Conservation (phyloP, 2,888 invertebrate species). For the Ctenicera cuprea region DNA sequence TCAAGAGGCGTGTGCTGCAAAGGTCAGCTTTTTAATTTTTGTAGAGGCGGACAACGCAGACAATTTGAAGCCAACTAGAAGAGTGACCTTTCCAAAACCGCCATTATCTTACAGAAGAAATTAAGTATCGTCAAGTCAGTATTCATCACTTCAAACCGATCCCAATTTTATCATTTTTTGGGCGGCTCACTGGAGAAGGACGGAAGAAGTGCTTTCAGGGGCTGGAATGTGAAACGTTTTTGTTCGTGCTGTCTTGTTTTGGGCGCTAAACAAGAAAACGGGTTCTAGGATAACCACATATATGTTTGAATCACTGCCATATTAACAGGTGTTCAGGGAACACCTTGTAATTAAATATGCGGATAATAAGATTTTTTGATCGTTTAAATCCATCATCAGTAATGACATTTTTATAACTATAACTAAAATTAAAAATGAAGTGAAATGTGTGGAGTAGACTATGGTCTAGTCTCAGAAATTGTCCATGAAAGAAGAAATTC, state of each 20-base stretch:
- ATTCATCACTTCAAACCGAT: constrained; percentile 45
- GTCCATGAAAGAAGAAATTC: too few relatives aligned
- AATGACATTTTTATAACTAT: neutral
- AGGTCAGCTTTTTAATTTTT: constrained; percentile 43
- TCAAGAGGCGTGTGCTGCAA: constrained; percentile 15
- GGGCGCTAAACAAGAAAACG: constrained; percentile 31
- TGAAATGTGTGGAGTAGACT: too few relatives aligned
- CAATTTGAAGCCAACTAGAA: constrained; percentile 35
- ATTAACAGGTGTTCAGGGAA: constrained; percentile 30
- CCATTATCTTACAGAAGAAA: constrained; percentile 36
- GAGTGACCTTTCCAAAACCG: constrained; percentile 31
- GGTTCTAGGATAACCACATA: constrained; percentile 30
- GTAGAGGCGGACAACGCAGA: constrained; percentile 31
- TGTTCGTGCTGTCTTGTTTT: constrained; percentile 36
- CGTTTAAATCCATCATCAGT: neutral
- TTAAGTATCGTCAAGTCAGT: constrained; percentile 50
- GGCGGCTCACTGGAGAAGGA: neutral
- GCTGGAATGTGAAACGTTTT: constrained; percentile 37
- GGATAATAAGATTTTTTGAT: constrained; percentile 21
- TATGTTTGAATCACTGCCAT: constrained; percentile 24
- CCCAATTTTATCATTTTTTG: constrained; percentile 11
- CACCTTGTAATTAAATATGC: constrained; percentile 25
- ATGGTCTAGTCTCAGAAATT: too few relatives aligned
- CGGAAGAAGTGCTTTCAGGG: constrained; percentile 10
- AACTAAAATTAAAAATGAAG: neutral